Percentiles rank a stretch among this genome's conserved stretches.
These are phyloP conservation scores for Cricetomys ansorgei DNA, from an alignment of 2,113 vertebrate genomes.

Conservation along the genomic window DNA sequence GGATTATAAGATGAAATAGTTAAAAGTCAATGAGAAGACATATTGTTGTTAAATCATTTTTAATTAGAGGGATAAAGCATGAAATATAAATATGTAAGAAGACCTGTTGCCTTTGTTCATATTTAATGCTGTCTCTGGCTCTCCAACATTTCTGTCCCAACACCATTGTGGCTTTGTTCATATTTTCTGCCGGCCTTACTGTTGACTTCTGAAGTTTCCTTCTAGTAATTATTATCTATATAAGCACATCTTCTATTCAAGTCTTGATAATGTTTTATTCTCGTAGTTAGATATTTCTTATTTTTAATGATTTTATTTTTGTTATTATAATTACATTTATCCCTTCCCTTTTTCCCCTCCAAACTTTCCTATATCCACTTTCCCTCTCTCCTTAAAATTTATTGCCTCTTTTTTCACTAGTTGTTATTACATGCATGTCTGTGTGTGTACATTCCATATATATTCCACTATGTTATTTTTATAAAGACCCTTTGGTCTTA, in stretches of 20 bases:
- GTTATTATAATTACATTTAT: neutral
- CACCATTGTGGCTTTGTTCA: neutral
- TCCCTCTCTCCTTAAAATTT: neutral
- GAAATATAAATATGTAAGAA: too few relatives aligned
- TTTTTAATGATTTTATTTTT: neutral
- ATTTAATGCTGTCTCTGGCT: neutral
- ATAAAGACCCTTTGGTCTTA: neutral
- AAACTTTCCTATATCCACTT: neutral
- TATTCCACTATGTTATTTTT: neutral
- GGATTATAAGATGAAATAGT: neutral
- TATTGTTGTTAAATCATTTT: neutral
- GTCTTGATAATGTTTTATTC: accelerated
- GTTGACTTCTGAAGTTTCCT: neutral
- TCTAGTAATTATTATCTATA: neutral
- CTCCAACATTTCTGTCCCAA: neutral
- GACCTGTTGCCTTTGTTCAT: neutral
- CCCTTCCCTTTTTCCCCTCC: neutral
- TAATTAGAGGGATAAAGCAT: neutral
- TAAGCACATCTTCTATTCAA: neutral
- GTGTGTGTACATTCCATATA: neutral
- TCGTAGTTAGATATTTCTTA: too few relatives aligned
- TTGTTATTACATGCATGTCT: neutral
- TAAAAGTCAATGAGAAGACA: neutral
- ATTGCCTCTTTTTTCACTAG: neutral
- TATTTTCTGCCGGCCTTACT: neutral